These are phyloP conservation scores for Hiodon tergisus DNA, from an alignment of 2,113 vertebrate species.

Conservation along the genomic window DNA sequence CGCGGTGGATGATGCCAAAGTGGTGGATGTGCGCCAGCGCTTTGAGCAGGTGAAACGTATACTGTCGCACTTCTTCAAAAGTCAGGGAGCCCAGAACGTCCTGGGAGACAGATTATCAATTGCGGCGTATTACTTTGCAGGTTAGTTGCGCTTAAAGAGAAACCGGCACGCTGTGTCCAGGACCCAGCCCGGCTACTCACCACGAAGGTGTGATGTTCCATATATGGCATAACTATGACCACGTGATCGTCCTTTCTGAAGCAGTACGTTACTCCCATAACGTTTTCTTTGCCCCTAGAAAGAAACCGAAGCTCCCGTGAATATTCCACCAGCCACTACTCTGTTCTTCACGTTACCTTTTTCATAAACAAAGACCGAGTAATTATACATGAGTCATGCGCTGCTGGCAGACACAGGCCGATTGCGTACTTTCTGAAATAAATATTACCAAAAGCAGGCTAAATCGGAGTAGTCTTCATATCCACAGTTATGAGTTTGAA, in stretches of 20 bases:
- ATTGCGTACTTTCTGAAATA: neutral
- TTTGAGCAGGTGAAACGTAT: conserved; percentile 88
- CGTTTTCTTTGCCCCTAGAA: conserved; percentile 86
- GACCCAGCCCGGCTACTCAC: conserved; percentile 55
- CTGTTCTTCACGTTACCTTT: neutral
- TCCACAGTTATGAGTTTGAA: too few relatives aligned
- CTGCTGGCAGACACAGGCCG: neutral
- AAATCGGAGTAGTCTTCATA: neutral
- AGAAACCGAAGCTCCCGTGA: conserved; percentile 34
- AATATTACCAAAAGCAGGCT: neutral
- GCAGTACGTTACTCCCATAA: conserved; percentile 93
- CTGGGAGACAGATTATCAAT: conserved; percentile 57
- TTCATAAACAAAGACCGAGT: neutral
- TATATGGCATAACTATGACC: conserved; percentile 95
- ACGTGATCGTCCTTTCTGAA: conserved; percentile 92
- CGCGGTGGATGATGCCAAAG: conserved; percentile 94
- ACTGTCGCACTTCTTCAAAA: conserved; percentile 85
- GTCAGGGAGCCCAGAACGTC: conserved; percentile 80
- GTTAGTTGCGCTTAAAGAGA: conserved; percentile 30
- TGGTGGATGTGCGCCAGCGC: conserved; percentile 87
- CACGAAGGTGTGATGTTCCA: conserved; percentile 88
- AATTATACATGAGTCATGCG: neutral
- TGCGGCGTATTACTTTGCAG: neutral
- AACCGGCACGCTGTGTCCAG: neutral
- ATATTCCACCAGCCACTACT: neutral